A percentile compares a stretch with the other conserved stretches of the same genome.
Conservation (phyloP, 2,888 invertebrate genomes). For the Mythimna pallens region DNA sequence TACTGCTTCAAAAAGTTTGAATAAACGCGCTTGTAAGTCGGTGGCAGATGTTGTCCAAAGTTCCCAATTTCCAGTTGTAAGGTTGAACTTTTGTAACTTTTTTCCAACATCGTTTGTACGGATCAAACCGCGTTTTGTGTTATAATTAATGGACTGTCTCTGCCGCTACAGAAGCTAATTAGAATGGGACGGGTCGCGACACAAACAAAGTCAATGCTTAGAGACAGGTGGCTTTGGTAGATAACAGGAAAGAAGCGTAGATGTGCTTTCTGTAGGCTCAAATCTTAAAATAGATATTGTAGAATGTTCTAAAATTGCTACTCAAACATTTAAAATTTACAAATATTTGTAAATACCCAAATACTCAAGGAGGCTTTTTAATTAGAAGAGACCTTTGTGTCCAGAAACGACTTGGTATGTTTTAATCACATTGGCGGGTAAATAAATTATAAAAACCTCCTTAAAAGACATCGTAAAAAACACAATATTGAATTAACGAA, state of each 20-base stretch:
- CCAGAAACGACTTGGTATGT: background rate
- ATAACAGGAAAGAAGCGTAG: slow-evolving; percentile 68
- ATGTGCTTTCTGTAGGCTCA: slow-evolving; percentile 12
- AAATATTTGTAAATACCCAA: background rate
- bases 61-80: slow-evolving; percentile 67
- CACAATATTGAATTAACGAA: slow-evolving; percentile 22
- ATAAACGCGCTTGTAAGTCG: slow-evolving; percentile 67
- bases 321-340: background rate
- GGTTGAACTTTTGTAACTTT: slow-evolving; percentile 68
- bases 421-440: slow-evolving; percentile 4
- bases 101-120: slow-evolving; percentile 74
- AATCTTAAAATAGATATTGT: slow-evolving; percentile 4
- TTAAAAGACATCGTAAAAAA: slow-evolving; percentile 21
- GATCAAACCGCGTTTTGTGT: slow-evolving; percentile 78
- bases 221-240: slow-evolving; percentile 78
- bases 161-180: slow-evolving; percentile 82
- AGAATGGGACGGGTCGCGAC: slow-evolving; percentile 72
- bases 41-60: slow-evolving; percentile 73
- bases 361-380: background rate
- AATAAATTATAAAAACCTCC: slow-evolving; percentile 13
- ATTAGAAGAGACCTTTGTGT: background rate
- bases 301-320: slow-evolving; percentile 1
- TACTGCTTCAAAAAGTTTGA: slow-evolving; percentile 69
- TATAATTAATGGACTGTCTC: slow-evolving; percentile 84
- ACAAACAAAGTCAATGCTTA: slow-evolving; percentile 78